Evolutionary conservation across 2,888 invertebrate genomes (phyloP), one percentile per base, ranked within the genome.

Genomic region (Yponomeuta malinellus): DNA sequence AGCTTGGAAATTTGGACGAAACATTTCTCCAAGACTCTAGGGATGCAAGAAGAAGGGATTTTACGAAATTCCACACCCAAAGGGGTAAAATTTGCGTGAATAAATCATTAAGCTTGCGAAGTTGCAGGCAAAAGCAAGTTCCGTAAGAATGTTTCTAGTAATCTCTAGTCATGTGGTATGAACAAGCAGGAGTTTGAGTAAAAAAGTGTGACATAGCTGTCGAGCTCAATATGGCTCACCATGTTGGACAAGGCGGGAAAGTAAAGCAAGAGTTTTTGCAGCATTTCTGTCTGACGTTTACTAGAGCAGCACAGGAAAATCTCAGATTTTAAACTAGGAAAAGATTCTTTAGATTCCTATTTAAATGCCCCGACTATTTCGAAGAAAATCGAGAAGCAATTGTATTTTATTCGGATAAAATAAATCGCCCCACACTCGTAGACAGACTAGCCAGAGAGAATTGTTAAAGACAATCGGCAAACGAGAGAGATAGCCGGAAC

Each of bases 401-500:
- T 59, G 52, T 59, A 59, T 64, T 64, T 63, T 64, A 64, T 64
- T 64, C 29, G 64, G 10, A 31, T 64, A 64, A 64, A 64, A 64
- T 31, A 64, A 64, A 64, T 29, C 31, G 12, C 52, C 12, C 52
- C 52, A 59, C 12, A 59, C 52, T 59, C 52, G 52, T 59, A 8
- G 52, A 15, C 52, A 59, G 52, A 15, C 52, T 59, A 59, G 52
- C 52, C 52, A 80, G 81, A 79, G 76, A 75, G 43, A 68, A 68
- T 48, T 68, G 68, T 68, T 48, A 48, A 59, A 68, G 68, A 68
- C 68, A 68, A 78, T 80, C 80, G 83, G 84, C 82, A 81, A 59
- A 67, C 71, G 48, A 23, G 59, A 69, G 23, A 68, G 31, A 69
- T 63, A 63, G 69, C 15, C 69, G 59, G 59, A 69, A 69, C 69